Evolutionary conservation across 2,797 vertebrate species (phyloP).

Genomic region (Furcifer pardalis): DNA sequence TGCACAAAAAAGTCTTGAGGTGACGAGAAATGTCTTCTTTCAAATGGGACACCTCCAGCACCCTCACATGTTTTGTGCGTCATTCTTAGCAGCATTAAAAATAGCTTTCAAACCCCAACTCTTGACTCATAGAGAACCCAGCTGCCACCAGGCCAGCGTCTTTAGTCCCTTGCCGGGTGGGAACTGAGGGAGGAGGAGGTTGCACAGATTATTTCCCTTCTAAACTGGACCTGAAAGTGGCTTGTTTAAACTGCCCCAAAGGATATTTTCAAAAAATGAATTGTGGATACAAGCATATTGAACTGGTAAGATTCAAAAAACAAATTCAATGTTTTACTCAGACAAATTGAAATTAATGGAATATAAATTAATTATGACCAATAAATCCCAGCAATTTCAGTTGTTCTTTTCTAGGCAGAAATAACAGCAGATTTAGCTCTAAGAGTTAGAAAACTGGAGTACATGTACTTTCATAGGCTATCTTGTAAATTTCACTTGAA

Average conservation of each 20-base stretch:
- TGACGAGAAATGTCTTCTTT: background rate
- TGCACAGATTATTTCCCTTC: background rate
- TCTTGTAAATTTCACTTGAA: background rate
- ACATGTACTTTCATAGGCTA: background rate
- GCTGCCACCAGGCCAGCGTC: background rate
- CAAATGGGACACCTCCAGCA: background rate
- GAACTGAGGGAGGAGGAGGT: too few relatives aligned
- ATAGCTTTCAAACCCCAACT: constrained; percentile 17
- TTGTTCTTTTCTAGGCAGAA: too few relatives aligned
- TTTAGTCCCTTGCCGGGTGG: background rate
- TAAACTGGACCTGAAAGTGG: background rate
- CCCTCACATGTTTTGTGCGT: constrained; percentile 9
- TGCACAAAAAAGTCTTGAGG: background rate
- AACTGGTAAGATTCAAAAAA: background rate
- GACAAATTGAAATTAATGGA: too few relatives aligned
- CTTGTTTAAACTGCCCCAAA: background rate
- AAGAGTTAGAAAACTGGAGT: background rate
- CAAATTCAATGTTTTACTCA: too few relatives aligned
- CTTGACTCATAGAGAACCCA: constrained; percentile 11
- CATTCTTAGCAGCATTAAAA: constrained; percentile 28
- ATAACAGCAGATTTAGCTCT: too few relatives aligned
- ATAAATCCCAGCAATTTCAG: too few relatives aligned
- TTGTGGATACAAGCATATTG: background rate
- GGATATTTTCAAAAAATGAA: background rate
- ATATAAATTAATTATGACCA: too few relatives aligned